Conservation (phyloP, 2,888 invertebrate genomes). For the Epirrita christyi region DNA sequence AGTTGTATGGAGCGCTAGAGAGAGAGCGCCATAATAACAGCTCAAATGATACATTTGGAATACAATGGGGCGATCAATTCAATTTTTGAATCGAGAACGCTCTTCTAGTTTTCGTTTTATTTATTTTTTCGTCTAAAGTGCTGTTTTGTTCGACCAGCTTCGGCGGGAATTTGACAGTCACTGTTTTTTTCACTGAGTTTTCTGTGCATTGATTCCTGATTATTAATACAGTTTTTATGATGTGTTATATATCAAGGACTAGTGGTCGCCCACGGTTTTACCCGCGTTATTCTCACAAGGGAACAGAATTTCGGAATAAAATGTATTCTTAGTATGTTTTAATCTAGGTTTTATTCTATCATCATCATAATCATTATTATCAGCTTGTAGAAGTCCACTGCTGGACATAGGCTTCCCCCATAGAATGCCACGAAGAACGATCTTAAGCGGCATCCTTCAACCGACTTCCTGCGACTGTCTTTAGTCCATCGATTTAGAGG, state of each 20-base stretch:
- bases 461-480: too few species aligned
- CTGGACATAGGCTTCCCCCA: too few species aligned
- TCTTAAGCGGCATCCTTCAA: too few species aligned
- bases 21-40: constrained; percentile 81
- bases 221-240: constrained; percentile 52
- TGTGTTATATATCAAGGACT: constrained; percentile 14
- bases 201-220: constrained; percentile 67
- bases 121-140: constrained; percentile 79
- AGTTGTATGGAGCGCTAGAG: constrained; percentile 79
- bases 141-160: constrained; percentile 84
- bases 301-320: too few species aligned
- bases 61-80: constrained; percentile 85
- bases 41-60: constrained; percentile 85
- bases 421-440: too few species aligned
- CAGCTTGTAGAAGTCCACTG: too few species aligned
- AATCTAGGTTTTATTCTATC: too few species aligned
- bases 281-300: too few species aligned
- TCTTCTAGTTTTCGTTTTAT: constrained; percentile 77
- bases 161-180: constrained; percentile 83
- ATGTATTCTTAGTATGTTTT: too few species aligned
- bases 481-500: too few species aligned
- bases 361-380: too few species aligned
- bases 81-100: constrained; percentile 85
- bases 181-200: constrained; percentile 78
- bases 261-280: constrained; percentile 10